These are phyloP conservation scores for Kryptolebias ocellatus DNA, from an alignment of 2,797 vertebrate species.

Conservation along the genomic window DNA sequence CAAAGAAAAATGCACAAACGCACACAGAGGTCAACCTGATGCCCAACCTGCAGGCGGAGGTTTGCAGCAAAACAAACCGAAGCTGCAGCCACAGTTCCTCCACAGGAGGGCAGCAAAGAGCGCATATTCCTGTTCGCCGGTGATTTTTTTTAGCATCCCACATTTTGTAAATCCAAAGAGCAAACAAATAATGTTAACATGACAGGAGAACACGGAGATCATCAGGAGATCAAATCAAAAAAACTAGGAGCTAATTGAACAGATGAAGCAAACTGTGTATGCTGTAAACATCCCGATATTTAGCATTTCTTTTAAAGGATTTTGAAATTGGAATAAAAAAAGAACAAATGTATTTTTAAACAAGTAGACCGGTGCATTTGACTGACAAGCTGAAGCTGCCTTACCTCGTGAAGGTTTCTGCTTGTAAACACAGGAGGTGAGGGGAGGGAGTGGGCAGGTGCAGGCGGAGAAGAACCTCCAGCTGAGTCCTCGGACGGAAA, in stretches of 20 bases:
- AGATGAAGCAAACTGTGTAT: no score
- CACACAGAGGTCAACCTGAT: slow-evolving; percentile 6
- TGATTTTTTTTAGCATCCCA: slow-evolving; percentile 6
- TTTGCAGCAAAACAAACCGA: slow-evolving; percentile 9
- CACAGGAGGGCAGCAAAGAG: slow-evolving; percentile 76
- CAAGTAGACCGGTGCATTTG: not conserved
- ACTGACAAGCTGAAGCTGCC: slow-evolving; percentile 19
- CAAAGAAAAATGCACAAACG: not conserved
- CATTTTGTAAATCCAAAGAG: slow-evolving; percentile 42
- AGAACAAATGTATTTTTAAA: not conserved
- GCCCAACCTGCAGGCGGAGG: not conserved
- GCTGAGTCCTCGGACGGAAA: slow-evolving; percentile 41
- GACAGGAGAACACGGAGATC: not conserved
- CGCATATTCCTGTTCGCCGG: slow-evolving; percentile 9
- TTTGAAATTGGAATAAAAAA: not conserved
- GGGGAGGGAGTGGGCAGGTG: slow-evolving; percentile 85
- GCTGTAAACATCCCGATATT: no score
- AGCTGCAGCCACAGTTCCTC: slow-evolving; percentile 26
- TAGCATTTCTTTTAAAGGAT: no score
- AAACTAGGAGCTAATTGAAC: no score
- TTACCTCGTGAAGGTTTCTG: slow-evolving; percentile 65
- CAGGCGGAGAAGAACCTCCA: slow-evolving; percentile 80
- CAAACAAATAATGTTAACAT: slow-evolving; percentile 41
- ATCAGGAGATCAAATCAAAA: not conserved
- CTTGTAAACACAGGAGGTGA: slow-evolving; percentile 33